A percentile compares a stretch with the other conserved stretches of the same genome.
Conservation (phyloP, 2,888 invertebrate species). For the Spilosoma lubricipeda region DNA sequence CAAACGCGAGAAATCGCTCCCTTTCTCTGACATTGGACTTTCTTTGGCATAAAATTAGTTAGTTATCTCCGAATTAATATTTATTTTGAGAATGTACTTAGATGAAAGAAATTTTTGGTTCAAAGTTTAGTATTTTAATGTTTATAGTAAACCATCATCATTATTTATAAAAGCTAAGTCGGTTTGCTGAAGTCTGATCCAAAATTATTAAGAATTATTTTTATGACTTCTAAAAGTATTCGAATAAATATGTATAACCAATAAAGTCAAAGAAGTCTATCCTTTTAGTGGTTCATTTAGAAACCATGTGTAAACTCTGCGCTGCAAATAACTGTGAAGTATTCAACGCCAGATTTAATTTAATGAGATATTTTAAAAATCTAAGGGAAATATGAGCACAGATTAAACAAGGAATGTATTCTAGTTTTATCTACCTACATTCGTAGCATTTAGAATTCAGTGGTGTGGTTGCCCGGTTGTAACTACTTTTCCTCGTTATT, state of each 20-base stretch:
- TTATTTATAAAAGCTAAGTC: no score
- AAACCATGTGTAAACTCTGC: neutral
- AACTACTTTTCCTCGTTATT: neutral
- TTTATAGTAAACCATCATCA: no score
- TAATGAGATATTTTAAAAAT: conserved; percentile 1
- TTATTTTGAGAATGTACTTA: no score
- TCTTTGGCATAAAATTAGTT: no score
- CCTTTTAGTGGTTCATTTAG: neutral
- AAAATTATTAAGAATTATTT: no score
- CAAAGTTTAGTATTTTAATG: no score
- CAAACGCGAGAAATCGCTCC: no score
- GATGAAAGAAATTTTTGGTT: no score
- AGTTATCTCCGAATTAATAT: no score
- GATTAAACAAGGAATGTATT: conserved; percentile 10
- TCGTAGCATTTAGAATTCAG: neutral
- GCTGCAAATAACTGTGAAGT: neutral
- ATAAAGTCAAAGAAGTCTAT: neutral
- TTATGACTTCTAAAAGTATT: no score
- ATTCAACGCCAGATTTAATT: conserved; percentile 3
- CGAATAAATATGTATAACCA: neutral
- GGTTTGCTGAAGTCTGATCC: no score
- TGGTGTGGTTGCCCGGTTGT: neutral
- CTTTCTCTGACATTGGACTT: no score
- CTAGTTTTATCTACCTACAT: conserved; percentile 5
- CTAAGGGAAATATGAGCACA: neutral